These are phyloP conservation scores for Diaphora mendica DNA, from an alignment of 2,888 invertebrate species.

Conservation along the genomic window DNA sequence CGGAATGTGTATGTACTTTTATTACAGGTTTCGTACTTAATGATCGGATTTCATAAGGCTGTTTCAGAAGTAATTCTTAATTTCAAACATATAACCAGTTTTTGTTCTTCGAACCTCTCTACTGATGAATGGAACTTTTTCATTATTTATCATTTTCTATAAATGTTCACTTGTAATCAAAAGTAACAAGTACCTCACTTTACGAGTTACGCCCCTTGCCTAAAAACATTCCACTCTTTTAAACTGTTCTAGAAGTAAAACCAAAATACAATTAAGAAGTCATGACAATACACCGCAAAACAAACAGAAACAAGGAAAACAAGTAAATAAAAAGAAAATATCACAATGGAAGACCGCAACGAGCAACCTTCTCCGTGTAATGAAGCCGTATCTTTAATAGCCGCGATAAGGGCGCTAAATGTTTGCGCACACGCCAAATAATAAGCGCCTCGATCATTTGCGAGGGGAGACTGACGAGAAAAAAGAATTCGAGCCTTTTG, in stretches of 20 bases:
- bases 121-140: background rate
- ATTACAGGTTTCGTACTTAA: background rate
- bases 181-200: background rate
- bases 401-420: slow-evolving; percentile 84
- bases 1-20: background rate
- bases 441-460: slow-evolving; percentile 84
- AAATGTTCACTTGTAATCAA: background rate
- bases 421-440: slow-evolving; percentile 86
- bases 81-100: too few species aligned
- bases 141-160: background rate
- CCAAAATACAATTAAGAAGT: slow-evolving; percentile 13
- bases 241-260: background rate
- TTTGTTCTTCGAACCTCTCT: background rate
- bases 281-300: slow-evolving; percentile 34
- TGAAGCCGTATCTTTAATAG: slow-evolving; percentile 86
- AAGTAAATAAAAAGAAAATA: slow-evolving; percentile 48
- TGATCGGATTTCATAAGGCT: background rate
- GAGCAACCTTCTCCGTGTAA: slow-evolving; percentile 64
- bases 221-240: background rate
- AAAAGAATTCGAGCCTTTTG: slow-evolving; percentile 70
- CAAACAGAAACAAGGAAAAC: slow-evolving; percentile 46
- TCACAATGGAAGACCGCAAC: slow-evolving; percentile 40
- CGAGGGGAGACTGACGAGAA: slow-evolving; percentile 74
- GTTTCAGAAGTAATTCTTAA: too few species aligned
- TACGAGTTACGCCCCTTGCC: background rate